phyloP scores from a whole-genome alignment of 2,113 vertebrate genomes.

The Macroglossus sobrinus region DNA sequence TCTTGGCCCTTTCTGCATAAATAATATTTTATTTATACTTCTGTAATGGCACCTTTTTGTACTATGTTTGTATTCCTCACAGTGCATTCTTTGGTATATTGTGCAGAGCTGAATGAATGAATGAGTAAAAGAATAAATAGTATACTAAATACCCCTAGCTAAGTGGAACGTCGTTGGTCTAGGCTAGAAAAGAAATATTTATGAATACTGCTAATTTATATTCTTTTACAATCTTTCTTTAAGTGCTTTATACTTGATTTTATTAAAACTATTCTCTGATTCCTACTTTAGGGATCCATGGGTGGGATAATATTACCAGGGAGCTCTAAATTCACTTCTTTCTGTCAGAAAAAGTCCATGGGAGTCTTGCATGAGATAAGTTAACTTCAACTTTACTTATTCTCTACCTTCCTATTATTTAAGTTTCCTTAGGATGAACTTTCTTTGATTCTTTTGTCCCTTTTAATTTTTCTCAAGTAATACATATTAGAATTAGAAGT shows the following conservation, averaged over 20 bases:
- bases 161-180: neutral
- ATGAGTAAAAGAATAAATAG: neutral
- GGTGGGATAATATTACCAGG: neutral
- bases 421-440: neutral
- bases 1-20: neutral
- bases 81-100: neutral
- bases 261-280: neutral
- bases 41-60: neutral
- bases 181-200: neutral
- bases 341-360: neutral
- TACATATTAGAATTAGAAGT: constrained; percentile 9
- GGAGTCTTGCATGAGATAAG: neutral
- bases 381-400: neutral
- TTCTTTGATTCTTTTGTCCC: neutral
- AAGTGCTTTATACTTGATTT: neutral
- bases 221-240: neutral
- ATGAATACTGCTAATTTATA: neutral
- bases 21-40: neutral
- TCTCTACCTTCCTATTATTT: neutral
- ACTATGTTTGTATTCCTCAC: neutral
- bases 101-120: neutral
- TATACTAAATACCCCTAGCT: neutral
- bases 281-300: neutral
- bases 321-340: neutral
- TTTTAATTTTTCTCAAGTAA: constrained; percentile 15